Evolutionary conservation across 2,888 invertebrate genomes (phyloP).

Genomic region (Hirudinaria manillensis): DNA sequence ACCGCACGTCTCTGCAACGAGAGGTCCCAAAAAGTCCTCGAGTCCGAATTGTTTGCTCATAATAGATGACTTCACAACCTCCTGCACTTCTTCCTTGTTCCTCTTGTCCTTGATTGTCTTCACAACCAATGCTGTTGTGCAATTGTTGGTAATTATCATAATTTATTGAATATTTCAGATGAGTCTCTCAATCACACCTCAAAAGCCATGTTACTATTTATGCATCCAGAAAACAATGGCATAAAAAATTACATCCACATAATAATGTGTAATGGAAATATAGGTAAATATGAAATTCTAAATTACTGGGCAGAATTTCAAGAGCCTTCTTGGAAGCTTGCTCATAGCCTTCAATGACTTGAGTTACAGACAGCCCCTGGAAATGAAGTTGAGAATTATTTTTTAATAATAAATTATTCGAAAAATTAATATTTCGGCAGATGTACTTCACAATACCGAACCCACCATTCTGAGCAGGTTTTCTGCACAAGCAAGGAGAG

Average conservation of each 20-base stretch:
- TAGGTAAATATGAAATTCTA: not conserved
- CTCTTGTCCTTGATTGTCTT: slow-evolving; percentile 63
- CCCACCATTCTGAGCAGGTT: slow-evolving; percentile 76
- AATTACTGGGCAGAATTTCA: slow-evolving; percentile 70
- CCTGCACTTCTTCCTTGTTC: slow-evolving; percentile 67
- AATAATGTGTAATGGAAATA: not conserved
- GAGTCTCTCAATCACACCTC: not conserved
- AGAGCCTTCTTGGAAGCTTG: slow-evolving; percentile 78
- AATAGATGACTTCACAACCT: slow-evolving; percentile 70
- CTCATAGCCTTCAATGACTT: slow-evolving; percentile 93
- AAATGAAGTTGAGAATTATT: slow-evolving; percentile 4
- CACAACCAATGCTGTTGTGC: slow-evolving; percentile 47
- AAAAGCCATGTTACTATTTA: not conserved
- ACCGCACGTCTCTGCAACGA: slow-evolving; percentile 54
- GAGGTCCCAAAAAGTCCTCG: slow-evolving; percentile 79
- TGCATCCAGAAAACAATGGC: not conserved
- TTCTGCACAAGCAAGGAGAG: slow-evolving; percentile 83
- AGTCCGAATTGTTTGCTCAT: slow-evolving; percentile 97
- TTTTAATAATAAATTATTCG: not conserved
- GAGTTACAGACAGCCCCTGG: slow-evolving; percentile 88
- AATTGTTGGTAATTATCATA: not conserved
- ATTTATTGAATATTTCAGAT: not conserved
- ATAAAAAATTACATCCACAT: not conserved
- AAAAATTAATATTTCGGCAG: not conserved
- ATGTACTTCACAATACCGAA: not conserved